Evolutionary conservation across 2,888 invertebrate species (phyloP).

Genomic region (Ceriagrion tenellum): DNA sequence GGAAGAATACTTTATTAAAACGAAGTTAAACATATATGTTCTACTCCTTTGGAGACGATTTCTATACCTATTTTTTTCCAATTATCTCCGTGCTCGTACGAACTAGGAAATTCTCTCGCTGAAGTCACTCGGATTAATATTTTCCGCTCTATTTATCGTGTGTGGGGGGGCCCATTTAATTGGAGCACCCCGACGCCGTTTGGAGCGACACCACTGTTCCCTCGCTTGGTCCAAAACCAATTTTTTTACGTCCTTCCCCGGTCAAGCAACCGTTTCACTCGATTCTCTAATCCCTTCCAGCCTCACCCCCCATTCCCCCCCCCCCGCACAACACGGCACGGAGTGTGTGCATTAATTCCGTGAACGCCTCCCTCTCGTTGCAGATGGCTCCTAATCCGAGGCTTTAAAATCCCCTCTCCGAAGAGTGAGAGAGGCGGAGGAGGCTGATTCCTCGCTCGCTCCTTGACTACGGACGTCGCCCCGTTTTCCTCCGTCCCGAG

Average conservation of each 20-base stretch:
- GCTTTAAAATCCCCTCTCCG: slow-evolving; percentile 17
- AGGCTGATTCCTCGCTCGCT: background rate
- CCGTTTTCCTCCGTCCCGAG: background rate
- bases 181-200: background rate
- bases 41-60: too few relatives aligned
- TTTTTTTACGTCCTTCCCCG: background rate
- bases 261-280: background rate
- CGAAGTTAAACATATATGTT: too few relatives aligned
- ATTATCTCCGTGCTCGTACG: too few relatives aligned
- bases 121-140: too few relatives aligned
- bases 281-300: background rate
- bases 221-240: background rate
- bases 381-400: slow-evolving; percentile 58
- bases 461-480: background rate
- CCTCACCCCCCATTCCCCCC: too few relatives aligned
- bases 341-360: background rate
- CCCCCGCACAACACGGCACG: background rate
- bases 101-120: too few relatives aligned
- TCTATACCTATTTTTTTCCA: too few relatives aligned
- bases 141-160: too few relatives aligned
- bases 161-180: background rate
- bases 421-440: too few relatives aligned
- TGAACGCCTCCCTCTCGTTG: slow-evolving; percentile 8
- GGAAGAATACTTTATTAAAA: too few relatives aligned
- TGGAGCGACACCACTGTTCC: background rate